Evolutionary conservation across 2,797 vertebrate genomes (phyloP).

Genomic region (Gymnoscopelus microlampas): DNA sequence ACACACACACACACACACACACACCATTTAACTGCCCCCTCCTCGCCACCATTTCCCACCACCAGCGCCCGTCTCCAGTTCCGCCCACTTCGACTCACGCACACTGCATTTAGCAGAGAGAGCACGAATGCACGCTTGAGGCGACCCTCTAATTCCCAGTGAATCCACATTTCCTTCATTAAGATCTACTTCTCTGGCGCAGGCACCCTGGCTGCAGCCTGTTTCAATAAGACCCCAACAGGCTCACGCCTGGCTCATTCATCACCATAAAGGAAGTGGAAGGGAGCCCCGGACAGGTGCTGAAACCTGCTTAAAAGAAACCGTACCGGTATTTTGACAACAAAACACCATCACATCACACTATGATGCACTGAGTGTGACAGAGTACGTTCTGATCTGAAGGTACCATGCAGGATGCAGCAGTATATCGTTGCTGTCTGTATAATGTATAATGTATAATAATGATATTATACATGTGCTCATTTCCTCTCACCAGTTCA

Average conservation of each 20-base stretch:
- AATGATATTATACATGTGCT: too few relatives aligned
- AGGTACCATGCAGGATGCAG: background rate
- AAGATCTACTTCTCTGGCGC: slow-evolving; percentile 59
- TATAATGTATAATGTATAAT: too few relatives aligned
- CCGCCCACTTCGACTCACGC: slow-evolving; percentile 26
- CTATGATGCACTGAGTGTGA: slow-evolving; percentile 5
- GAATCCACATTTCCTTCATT: slow-evolving; percentile 68
- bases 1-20: slow-evolving; percentile 4
- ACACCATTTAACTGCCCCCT: slow-evolving; percentile 25
- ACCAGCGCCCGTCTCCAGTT: background rate
- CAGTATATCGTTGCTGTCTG: too few relatives aligned
- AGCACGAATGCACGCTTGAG: slow-evolving; percentile 41
- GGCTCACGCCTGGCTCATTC: slow-evolving; percentile 49
- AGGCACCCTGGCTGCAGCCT: slow-evolving; percentile 48
- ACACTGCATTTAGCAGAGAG: slow-evolving; percentile 47
- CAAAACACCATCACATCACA: slow-evolving; percentile 34
- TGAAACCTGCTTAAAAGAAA: slow-evolving; percentile 46
- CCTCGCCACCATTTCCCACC: slow-evolving; percentile 8
- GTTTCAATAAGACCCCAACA: slow-evolving; percentile 68
- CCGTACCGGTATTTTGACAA: slow-evolving; percentile 40
- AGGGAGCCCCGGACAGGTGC: slow-evolving; percentile 51
- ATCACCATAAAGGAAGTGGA: slow-evolving; percentile 61
- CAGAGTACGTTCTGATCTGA: slow-evolving; percentile 29
- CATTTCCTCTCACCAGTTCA: too few relatives aligned
- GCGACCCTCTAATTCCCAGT: slow-evolving; percentile 48